Percentiles rank a stretch among this genome's conserved stretches.
These are phyloP conservation scores for Scalopus aquaticus DNA, from an alignment of 2,113 vertebrate genomes.

Conservation along the genomic window DNA sequence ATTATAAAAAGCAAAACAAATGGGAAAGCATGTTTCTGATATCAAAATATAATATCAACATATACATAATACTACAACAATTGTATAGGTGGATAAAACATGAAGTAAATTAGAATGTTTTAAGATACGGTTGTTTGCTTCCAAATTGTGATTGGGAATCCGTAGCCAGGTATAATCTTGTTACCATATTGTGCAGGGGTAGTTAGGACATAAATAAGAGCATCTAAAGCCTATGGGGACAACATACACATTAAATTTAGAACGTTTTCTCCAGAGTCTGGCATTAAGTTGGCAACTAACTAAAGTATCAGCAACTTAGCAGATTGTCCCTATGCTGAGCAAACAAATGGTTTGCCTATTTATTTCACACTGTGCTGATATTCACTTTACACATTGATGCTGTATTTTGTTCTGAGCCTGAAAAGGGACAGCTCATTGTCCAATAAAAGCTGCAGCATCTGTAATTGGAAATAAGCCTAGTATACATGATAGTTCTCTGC, in stretches of 20 bases:
- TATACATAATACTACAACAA: background rate
- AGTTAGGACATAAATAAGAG: background rate
- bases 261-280: background rate
- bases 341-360: background rate
- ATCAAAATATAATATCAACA: background rate
- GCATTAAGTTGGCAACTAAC: background rate
- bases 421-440: background rate
- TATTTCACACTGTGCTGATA: background rate
- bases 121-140: slow-evolving; percentile 6
- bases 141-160: background rate
- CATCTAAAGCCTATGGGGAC: background rate
- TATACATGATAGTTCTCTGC: background rate
- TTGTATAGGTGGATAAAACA: background rate
- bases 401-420: background rate
- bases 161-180: background rate
- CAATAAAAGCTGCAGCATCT: background rate
- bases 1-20: slow-evolving; percentile 3
- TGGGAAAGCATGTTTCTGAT: background rate
- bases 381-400: background rate
- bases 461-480: background rate
- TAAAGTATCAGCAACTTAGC: background rate
- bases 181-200: background rate
- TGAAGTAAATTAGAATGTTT: background rate
- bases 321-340: background rate
- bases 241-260: background rate